These are phyloP conservation scores for Chymomyza amoena DNA, from an alignment of 2,888 invertebrate genomes.

Conservation along the genomic window DNA sequence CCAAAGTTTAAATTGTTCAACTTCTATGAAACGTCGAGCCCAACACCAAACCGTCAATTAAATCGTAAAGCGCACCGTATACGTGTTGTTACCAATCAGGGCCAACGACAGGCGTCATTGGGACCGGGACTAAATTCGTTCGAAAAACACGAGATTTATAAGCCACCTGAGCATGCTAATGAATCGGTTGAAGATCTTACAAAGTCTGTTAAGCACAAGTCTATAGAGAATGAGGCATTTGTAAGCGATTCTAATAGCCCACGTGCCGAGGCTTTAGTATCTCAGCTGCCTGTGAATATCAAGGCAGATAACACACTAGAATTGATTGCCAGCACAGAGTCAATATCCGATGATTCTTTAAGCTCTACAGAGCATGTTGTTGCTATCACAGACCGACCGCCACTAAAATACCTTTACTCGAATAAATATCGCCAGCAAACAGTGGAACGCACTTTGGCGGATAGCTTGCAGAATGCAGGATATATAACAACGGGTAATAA, in stretches of 20 bases:
- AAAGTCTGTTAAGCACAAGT: slow-evolving; percentile 11
- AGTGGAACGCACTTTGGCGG: slow-evolving; percentile 71
- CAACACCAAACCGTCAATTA: slow-evolving; percentile 22
- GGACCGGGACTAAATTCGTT: slow-evolving; percentile 41
- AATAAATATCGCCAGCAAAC: slow-evolving; percentile 75
- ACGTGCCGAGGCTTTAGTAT: slow-evolving; percentile 73
- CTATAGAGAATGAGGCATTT: slow-evolving; percentile 60
- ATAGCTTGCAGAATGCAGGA: slow-evolving; percentile 75
- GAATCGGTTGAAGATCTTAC: slow-evolving; percentile 18
- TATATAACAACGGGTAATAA: slow-evolving; percentile 66
- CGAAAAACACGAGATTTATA: slow-evolving; percentile 66
- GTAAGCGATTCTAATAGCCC: slow-evolving; percentile 49
- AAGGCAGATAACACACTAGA: slow-evolving; percentile 73
- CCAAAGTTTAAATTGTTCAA: slow-evolving; percentile 69
- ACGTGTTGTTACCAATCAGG: slow-evolving; percentile 43
- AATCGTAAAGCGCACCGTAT: slow-evolving; percentile 64
- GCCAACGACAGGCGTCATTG: slow-evolving; percentile 28
- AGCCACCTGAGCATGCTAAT: slow-evolving; percentile 49
- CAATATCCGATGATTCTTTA: slow-evolving; percentile 32
- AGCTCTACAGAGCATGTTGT: slow-evolving; percentile 55
- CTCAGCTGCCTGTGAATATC: slow-evolving; percentile 45
- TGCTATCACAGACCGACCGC: slow-evolving; percentile 69
- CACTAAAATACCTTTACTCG: slow-evolving; percentile 72
- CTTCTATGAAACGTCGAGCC: slow-evolving; percentile 36
- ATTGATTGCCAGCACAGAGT: slow-evolving; percentile 31